Evolutionary conservation across 2,113 vertebrate genomes (phyloP).

Genomic region (Bostrychus sinensis): DNA sequence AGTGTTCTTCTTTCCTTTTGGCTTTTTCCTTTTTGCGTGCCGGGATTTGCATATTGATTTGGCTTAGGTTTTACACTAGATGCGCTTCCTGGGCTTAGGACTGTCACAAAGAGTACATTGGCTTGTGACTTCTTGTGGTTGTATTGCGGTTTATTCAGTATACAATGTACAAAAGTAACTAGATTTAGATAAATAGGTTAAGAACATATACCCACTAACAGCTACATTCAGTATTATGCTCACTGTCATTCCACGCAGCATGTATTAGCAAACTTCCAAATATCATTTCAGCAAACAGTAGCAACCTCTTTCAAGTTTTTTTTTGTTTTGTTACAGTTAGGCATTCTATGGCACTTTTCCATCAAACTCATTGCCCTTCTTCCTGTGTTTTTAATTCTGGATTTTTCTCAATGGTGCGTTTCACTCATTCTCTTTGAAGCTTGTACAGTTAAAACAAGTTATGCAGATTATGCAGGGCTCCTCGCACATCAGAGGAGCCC

Average conservation of each 20-base stretch:
- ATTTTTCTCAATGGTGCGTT: conserved; percentile 43
- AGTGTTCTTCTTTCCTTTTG: too few species aligned
- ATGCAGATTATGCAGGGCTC: conserved; percentile 48
- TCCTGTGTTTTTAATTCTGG: conserved; percentile 28
- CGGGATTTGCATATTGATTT: too few species aligned
- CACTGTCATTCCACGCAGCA: neutral
- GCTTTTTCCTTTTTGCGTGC: too few species aligned
- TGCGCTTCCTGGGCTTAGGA: too few species aligned
- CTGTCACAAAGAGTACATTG: too few species aligned
- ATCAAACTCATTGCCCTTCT: neutral
- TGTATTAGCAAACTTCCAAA: neutral
- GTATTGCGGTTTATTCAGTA: too few species aligned
- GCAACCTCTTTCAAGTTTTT: neutral
- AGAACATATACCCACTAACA: too few species aligned
- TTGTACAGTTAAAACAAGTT: conserved; percentile 56
- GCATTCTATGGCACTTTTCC: neutral
- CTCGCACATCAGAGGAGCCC: conserved; percentile 48
- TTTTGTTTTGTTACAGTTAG: neutral
- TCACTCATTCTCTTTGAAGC: conserved; percentile 60
- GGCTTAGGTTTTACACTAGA: too few species aligned
- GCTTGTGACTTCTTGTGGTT: too few species aligned
- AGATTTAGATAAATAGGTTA: too few species aligned
- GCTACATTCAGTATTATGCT: neutral
- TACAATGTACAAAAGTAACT: too few species aligned
- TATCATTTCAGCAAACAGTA: neutral